Evolutionary conservation across 2,797 vertebrate species (phyloP).

Genomic region (Acrossocheilus wenchowensis): DNA sequence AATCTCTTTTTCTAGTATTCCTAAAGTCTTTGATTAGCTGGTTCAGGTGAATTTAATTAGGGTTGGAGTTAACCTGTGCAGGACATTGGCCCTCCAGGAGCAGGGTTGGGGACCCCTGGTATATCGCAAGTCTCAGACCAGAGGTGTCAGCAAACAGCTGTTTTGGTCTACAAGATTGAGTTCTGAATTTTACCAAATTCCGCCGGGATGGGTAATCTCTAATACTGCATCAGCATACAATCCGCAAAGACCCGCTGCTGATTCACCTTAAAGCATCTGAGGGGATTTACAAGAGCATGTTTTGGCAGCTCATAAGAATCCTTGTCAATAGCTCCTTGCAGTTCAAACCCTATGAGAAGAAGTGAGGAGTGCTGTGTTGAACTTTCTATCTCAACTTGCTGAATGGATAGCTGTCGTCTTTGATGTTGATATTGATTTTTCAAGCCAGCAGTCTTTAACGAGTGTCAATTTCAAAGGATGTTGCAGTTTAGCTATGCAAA

Average conservation of each 20-base stretch:
- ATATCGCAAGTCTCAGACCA: not conserved
- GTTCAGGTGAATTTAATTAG: not conserved
- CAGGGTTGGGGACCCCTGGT: not conserved
- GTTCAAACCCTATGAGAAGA: conserved; percentile 45
- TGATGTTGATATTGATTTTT: conserved; percentile 77
- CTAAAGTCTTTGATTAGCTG: not conserved
- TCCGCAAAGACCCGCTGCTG: not conserved
- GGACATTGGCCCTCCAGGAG: not conserved
- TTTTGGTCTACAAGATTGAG: not conserved
- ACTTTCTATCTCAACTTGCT: conserved; percentile 63
- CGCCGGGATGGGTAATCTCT: not conserved
- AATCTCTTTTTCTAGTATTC: not conserved
- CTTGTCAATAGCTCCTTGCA: conserved; percentile 48
- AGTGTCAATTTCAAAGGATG: conserved; percentile 72
- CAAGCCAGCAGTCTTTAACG: conserved; percentile 68
- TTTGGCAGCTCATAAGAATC: conserved; percentile 20
- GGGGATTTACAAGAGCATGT: conserved; percentile 23
- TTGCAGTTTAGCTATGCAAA: conserved; percentile 79
- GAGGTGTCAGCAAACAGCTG: not conserved
- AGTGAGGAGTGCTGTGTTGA: conserved; percentile 47
- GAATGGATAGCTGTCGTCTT: conserved; percentile 76
- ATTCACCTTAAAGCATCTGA: conserved; percentile 15
- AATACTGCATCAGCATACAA: not conserved
- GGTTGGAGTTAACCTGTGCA: not conserved
- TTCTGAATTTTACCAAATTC: not conserved